Percentiles rank a stretch among this genome's conserved stretches.
Evolutionary conservation across 2,888 invertebrate species (phyloP).

Genomic region (Malachius bipustulatus): DNA sequence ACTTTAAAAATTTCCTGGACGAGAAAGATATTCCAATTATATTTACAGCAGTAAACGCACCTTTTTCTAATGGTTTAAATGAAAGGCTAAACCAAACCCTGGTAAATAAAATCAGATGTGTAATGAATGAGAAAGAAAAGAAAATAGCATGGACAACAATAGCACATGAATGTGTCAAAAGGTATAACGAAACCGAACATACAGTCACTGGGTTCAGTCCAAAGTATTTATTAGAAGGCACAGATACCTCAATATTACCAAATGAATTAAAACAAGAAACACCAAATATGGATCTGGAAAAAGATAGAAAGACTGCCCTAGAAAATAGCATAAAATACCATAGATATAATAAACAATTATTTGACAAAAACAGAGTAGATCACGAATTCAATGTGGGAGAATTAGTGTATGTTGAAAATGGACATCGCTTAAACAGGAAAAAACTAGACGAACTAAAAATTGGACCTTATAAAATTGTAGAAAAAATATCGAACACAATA

Average conservation of each 20-base stretch:
- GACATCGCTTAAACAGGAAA: slow-evolving; percentile 17
- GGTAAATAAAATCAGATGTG: slow-evolving; percentile 25
- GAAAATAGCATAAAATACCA: slow-evolving; percentile 17
- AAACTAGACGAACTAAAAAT: slow-evolving; percentile 17
- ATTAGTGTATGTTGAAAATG: slow-evolving; percentile 19
- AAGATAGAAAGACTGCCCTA: slow-evolving; percentile 14
- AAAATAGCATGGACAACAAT: slow-evolving; percentile 25
- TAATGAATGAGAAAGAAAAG: slow-evolving; percentile 20
- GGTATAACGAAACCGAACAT: slow-evolving; percentile 25
- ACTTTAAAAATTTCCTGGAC: slow-evolving; percentile 8
- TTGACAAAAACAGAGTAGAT: slow-evolving; percentile 15
- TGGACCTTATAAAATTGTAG: slow-evolving; percentile 16
- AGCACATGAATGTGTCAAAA: slow-evolving; percentile 22
- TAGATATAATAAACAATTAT: slow-evolving; percentile 16
- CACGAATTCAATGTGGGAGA: slow-evolving; percentile 18
- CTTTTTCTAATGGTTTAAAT: slow-evolving; percentile 21
- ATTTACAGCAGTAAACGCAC: slow-evolving; percentile 20
- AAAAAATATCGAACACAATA: slow-evolving; percentile 11
- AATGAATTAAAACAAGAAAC: slow-evolving; percentile 13
- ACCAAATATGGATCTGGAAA: slow-evolving; percentile 7
- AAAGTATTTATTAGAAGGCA: slow-evolving; percentile 23
- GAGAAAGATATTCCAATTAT: slow-evolving; percentile 5
- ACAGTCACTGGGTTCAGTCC: slow-evolving; percentile 25
- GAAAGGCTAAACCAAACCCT: slow-evolving; percentile 19
- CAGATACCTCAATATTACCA: slow-evolving; percentile 14